phyloP scores from a whole-genome alignment of 2,797 vertebrate genomes.

The Phataginus tricuspis region DNA sequence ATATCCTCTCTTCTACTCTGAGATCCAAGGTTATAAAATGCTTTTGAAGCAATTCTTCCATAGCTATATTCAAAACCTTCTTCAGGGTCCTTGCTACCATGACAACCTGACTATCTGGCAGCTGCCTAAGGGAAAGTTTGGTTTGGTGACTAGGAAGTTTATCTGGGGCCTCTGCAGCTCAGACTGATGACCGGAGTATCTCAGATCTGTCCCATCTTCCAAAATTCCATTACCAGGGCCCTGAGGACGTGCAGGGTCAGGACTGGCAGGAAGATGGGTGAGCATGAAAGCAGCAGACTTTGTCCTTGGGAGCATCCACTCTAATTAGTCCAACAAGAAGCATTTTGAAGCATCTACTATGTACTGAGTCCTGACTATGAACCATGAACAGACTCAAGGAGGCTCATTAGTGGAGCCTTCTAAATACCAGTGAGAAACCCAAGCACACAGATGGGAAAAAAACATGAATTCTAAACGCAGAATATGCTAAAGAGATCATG shows the following conservation, averaged over 20 bases:
- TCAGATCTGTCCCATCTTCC: not conserved
- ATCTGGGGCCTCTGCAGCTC: not conserved
- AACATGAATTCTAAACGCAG: not conserved
- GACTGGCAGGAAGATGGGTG: not conserved
- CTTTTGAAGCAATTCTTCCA: conserved; percentile 58
- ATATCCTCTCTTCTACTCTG: not conserved
- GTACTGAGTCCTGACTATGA: not conserved
- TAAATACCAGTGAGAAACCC: not conserved
- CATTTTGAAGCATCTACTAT: conserved; percentile 46
- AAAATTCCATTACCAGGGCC: not conserved
- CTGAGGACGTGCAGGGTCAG: not conserved
- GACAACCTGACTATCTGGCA: conserved; percentile 40
- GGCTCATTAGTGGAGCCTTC: not conserved
- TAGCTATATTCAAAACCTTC: conserved; percentile 34
- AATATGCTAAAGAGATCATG: not conserved
- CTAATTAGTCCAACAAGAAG: conserved; percentile 2
- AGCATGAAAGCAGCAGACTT: not conserved
- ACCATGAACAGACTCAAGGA: not conserved
- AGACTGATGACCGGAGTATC: not conserved
- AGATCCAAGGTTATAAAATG: conserved; percentile 21
- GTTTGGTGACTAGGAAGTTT: conserved; percentile 22
- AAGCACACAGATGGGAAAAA: not conserved
- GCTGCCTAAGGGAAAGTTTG: conserved; percentile 6
- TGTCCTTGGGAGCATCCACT: not conserved
- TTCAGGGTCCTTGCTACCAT: conserved; percentile 57